phyloP scores from a whole-genome alignment of 2,888 invertebrate genomes.

The Dendrolimus pini region DNA sequence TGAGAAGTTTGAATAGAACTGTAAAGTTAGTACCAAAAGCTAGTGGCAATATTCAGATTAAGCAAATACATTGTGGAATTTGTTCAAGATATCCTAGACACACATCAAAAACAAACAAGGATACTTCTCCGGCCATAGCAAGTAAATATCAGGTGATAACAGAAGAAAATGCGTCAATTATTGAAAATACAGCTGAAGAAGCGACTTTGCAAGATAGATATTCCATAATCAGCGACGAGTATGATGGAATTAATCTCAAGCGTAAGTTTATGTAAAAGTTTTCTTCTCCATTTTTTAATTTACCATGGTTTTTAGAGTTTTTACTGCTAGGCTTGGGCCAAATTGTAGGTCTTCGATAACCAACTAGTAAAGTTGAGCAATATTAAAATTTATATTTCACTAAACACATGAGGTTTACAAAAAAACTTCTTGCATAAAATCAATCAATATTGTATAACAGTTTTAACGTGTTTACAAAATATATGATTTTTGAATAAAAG shows the following conservation, averaged over 20 bases:
- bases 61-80: conserved; percentile 49
- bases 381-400: neutral
- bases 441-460: too few species aligned
- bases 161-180: conserved; percentile 81
- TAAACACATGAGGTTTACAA: neutral
- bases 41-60: conserved; percentile 26
- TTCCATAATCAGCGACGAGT: conserved; percentile 74
- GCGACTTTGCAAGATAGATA: conserved; percentile 40
- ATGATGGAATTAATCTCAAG: conserved; percentile 76
- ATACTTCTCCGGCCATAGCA: conserved; percentile 62
- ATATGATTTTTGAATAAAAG: too few species aligned
- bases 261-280: conserved; percentile 58
- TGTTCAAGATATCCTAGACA: conserved; percentile 53
- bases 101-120: conserved; percentile 44
- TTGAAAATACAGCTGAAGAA: conserved; percentile 86
- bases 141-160: conserved; percentile 82
- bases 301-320: too few species aligned
- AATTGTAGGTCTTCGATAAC: too few species aligned
- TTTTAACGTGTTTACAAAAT: too few species aligned
- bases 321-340: too few species aligned
- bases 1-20: neutral
- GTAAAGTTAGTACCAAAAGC: conserved; percentile 9
- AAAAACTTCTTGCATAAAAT: too few species aligned
- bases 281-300: neutral
- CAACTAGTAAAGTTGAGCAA: neutral